A percentile compares a stretch with the other conserved stretches of the same genome.
Evolutionary conservation across 2,888 invertebrate species (phyloP).

Genomic region (Rhynchonema sp.): DNA sequence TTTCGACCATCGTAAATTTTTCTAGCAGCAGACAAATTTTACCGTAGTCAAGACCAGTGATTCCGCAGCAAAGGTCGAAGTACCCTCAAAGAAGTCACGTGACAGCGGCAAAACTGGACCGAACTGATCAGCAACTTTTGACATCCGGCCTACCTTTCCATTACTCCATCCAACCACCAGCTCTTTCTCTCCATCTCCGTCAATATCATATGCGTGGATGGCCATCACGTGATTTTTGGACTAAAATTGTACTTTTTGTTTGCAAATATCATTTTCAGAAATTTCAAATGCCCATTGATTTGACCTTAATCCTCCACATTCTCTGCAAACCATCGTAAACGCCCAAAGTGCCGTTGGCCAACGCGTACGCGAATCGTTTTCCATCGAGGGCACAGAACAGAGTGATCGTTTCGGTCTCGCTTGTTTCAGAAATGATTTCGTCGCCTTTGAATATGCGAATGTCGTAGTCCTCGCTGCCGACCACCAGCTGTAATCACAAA

Average conservation of each 20-base stretch:
- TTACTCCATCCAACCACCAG: conserved; percentile 65
- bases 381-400: conserved; percentile 24
- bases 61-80: too few species aligned
- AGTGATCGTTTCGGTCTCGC: conserved; percentile 55
- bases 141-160: conserved; percentile 43
- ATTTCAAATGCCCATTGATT: neutral
- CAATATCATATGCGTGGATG: conserved; percentile 50
- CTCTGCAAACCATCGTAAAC: conserved; percentile 66
- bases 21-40: too few species aligned
- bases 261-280: neutral
- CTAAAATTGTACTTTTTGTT: conserved; percentile 33
- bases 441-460: conserved; percentile 67
- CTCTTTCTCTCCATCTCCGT: conserved; percentile 50
- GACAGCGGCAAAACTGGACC: too few species aligned
- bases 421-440: conserved; percentile 57
- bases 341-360: conserved; percentile 79
- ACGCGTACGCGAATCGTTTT: conserved; percentile 70
- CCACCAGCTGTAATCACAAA: too few species aligned
- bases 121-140: too few species aligned
- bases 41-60: too few species aligned
- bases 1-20: too few species aligned
- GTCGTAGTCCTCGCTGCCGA: conserved; percentile 66
- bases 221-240: conserved; percentile 66
- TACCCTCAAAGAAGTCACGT: too few species aligned
- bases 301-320: conserved; percentile 66